Evolutionary conservation across 2,797 vertebrate genomes (phyloP).

Genomic region (Syndactyla subalaris): DNA sequence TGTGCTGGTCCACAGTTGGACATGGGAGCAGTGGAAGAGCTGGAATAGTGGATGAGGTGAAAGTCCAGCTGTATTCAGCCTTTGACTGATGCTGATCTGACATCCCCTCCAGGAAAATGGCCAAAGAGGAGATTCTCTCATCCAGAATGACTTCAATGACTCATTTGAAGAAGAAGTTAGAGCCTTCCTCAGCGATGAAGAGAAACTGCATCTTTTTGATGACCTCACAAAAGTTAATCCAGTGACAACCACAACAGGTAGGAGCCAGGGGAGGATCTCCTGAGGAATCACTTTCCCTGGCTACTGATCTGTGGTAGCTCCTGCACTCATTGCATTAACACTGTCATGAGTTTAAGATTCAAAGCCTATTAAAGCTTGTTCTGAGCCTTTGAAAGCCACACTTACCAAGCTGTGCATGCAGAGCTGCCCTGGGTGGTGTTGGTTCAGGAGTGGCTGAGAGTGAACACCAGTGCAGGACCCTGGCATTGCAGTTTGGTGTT

Average conservation of each 20-base stretch:
- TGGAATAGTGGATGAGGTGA: neutral
- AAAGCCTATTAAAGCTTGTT: neutral
- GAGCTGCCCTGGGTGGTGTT: neutral
- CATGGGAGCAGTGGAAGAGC: neutral
- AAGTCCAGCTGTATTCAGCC: neutral
- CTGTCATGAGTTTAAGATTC: neutral
- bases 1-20: neutral
- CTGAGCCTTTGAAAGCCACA: neutral
- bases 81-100: neutral
- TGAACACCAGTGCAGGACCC: neutral
- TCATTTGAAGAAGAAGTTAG: constrained; percentile 83
- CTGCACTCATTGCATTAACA: neutral
- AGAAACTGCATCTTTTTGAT: constrained; percentile 86
- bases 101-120: constrained; percentile 76
- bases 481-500: neutral
- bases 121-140: constrained; percentile 40
- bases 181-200: constrained; percentile 86
- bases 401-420: neutral
- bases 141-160: constrained; percentile 64
- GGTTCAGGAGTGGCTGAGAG: neutral
- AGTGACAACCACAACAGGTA: constrained; percentile 91
- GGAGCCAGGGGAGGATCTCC: neutral
- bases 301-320: neutral
- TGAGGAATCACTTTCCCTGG: neutral
- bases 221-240: constrained; percentile 98